Conservation (phyloP, 1,140 invertebrate genomes). For the Brachionus paranguensis region DNA sequence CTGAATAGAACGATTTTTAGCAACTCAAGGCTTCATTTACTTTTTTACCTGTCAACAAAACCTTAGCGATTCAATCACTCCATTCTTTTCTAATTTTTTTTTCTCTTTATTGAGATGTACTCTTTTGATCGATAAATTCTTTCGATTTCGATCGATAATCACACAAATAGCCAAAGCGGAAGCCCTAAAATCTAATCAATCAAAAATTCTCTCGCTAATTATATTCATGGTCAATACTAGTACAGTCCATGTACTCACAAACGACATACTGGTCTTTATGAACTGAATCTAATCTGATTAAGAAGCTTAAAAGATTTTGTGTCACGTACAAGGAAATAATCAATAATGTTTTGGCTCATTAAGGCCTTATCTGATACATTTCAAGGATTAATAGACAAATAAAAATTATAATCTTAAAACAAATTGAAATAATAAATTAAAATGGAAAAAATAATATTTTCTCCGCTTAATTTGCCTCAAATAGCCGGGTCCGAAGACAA, state of each 20-base stretch:
- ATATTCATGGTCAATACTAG: not conserved
- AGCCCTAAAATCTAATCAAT: constrained; percentile 6
- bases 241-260: not conserved
- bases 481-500: not conserved
- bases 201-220: constrained; percentile 19
- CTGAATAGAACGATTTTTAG: no score
- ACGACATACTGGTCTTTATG: not conserved
- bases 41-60: no score
- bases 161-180: not conserved
- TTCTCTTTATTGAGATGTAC: not conserved
- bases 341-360: not conserved
- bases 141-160: not conserved
- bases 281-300: constrained; percentile 24
- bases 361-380: not conserved
- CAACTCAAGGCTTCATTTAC: no score
- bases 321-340: constrained; percentile 27
- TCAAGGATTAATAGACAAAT: not conserved
- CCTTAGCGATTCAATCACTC: no score
- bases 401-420: not conserved
- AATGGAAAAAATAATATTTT: not conserved
- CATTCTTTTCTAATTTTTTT: no score
- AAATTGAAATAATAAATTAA: constrained; percentile 10
- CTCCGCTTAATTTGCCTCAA: not conserved
- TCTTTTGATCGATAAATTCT: constrained; percentile 22
- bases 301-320: constrained; percentile 23